Evolutionary conservation across 2,888 invertebrate species (phyloP), one percentile per base, ranked within the genome.

Genomic region (Glyphotaelius pellucidus): DNA sequence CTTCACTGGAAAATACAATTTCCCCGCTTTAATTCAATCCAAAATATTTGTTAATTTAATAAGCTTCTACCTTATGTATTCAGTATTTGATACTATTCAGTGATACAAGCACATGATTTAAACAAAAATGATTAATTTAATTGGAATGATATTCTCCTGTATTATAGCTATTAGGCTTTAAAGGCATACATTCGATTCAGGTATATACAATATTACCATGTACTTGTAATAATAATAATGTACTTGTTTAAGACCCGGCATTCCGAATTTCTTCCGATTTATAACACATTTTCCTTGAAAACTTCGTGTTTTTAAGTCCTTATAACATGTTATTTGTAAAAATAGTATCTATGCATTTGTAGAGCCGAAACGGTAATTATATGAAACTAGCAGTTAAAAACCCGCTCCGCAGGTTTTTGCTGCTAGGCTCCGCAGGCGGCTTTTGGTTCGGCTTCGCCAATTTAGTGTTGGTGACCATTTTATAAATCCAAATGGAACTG

Each of bases 31-130:
- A 35, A 85, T 42, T 35, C 85, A 35, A n/a, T 25, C 38, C n/a
- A 85, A 85, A 35, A 85, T 86, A 86, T 86, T 86, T 47, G 86
- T 11, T 38, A n/a, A 86, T 86, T 47, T 86, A 88, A 88, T 88
- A 67, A 67, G 79, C 52, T 88, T 52, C 79, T 79, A 30, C 31
- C 52, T 79, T 52, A 88, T 79, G 52, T 67, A 83, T 83, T 83
- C 83, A 32, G 19, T 35, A 25, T 67, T 67, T 25, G 9, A n/a
- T 67, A n/a, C 67, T 25, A 67, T 67, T 9, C 25, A 9, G 9
- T n/a, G 7, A 52, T 67, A 67, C n/a, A 67, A 25, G 67, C 9
- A 67, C 67, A 67, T 67, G 67, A 67, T 67, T 67, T n/a, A 67
- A 67, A 67, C 67, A n/a, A n/a, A 67, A 25, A 25, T 25, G 25